These are phyloP conservation scores for Pogonomyrmex californicus DNA, from an alignment of 1,140 invertebrate genomes.

Conservation along the genomic window DNA sequence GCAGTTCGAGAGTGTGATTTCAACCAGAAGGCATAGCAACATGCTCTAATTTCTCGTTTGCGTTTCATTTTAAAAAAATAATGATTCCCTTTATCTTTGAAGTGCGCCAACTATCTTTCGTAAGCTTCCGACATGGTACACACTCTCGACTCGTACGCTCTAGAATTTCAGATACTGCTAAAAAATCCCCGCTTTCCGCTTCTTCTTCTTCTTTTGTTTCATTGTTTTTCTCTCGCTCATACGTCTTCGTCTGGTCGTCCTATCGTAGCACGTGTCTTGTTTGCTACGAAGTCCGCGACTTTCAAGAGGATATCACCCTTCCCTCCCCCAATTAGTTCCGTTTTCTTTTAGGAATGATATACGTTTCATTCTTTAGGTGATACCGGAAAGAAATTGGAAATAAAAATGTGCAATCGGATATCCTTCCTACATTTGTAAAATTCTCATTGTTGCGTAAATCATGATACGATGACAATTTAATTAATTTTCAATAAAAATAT, in stretches of 20 bases:
- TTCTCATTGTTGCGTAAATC: background rate
- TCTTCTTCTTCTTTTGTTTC: conserved; percentile 9
- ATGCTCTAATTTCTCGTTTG: conserved; percentile 76
- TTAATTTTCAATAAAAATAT: background rate
- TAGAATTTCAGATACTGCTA: conserved; percentile 75
- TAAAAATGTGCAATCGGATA: background rate
- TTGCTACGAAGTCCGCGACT: conserved; percentile 73
- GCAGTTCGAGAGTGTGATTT: conserved; percentile 43
- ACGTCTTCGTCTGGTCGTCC: conserved; percentile 50
- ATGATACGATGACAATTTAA: background rate
- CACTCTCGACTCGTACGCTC: conserved; percentile 73
- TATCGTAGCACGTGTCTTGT: conserved; percentile 63
- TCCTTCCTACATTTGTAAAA: background rate
- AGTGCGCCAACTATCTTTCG: conserved; percentile 77
- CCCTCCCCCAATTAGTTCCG: conserved; percentile 73
- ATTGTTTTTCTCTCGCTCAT: conserved; percentile 52
- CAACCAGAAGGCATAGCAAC: conserved; percentile 54
- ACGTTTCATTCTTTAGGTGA: conserved; percentile 48
- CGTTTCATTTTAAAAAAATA: conserved; percentile 73
- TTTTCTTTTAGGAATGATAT: conserved; percentile 72
- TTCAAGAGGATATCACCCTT: conserved; percentile 65
- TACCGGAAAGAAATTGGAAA: background rate
- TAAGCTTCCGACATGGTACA: conserved; percentile 72
- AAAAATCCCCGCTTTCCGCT: conserved; percentile 56
- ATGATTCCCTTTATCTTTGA: conserved; percentile 73